Evolutionary conservation across 2,113 vertebrate genomes (phyloP).

Genomic region (Pogonocichla stellata): DNA sequence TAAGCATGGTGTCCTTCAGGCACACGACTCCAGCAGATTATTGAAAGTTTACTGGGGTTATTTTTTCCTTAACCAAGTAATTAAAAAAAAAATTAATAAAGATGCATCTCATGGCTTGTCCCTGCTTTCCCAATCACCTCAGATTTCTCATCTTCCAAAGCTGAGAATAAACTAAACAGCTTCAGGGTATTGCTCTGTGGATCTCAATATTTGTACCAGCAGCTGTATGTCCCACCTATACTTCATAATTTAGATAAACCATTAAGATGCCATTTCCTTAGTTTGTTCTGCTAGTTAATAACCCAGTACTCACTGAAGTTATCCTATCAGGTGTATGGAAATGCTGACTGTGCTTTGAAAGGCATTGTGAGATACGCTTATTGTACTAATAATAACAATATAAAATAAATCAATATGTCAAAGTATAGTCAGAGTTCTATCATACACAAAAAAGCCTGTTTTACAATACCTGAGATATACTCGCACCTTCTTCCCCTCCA

Average conservation of each 20-base stretch:
- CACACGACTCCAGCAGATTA: background rate
- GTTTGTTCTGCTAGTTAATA: background rate
- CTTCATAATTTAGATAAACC: background rate
- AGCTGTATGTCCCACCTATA: background rate
- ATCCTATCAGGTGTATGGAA: background rate
- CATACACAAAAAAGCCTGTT: background rate
- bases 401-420: constrained; percentile 36
- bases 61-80: constrained; percentile 5
- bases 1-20: background rate
- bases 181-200: background rate
- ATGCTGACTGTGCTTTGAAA: background rate
- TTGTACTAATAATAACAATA: constrained; percentile 14
- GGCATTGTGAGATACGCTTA: background rate
- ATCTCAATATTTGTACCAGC: background rate
- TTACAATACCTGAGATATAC: too few species aligned
- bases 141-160: background rate
- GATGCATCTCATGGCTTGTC: background rate
- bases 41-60: background rate
- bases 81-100: background rate
- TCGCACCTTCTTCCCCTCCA: too few species aligned
- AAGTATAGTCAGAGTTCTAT: background rate
- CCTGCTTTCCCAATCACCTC: background rate
- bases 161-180: background rate
- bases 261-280: background rate
- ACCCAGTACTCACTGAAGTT: background rate